A percentile compares a stretch with the other conserved stretches of the same genome.
Conservation (phyloP, 1,140 invertebrate genomes). For the Drosophila teissieri region DNA sequence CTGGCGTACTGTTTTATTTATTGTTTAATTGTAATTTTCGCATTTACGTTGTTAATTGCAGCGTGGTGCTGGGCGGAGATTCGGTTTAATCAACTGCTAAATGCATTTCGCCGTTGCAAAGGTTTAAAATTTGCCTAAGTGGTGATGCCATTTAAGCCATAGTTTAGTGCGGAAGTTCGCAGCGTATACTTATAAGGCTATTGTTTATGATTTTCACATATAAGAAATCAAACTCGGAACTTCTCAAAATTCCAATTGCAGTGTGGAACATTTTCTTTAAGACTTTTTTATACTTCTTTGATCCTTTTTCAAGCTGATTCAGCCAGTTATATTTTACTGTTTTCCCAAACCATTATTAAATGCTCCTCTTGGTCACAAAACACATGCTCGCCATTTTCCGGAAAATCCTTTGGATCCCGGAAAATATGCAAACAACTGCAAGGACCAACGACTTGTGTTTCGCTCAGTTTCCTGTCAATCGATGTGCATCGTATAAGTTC, state of each 20-base stretch:
- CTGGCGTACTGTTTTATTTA: constrained; percentile 48
- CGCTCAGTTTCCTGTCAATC: constrained; percentile 39
- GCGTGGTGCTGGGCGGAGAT: constrained; percentile 2
- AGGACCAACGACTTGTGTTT: constrained; percentile 13
- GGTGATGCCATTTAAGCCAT: background rate
- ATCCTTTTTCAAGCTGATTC: constrained; percentile 33
- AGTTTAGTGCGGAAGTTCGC: background rate
- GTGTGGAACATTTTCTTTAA: background rate
- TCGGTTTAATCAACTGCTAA: constrained; percentile 48
- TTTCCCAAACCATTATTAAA: constrained; percentile 16
- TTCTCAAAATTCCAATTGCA: too few relatives aligned
- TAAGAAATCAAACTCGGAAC: too few relatives aligned
- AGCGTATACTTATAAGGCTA: background rate
- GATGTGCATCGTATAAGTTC: constrained; percentile 47
- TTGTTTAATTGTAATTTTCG: constrained; percentile 52
- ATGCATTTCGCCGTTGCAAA: background rate
- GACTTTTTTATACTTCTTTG: constrained; percentile 1
- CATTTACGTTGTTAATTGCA: constrained; percentile 48
- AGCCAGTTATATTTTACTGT: constrained; percentile 43
- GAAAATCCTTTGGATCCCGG: constrained; percentile 9
- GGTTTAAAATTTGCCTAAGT: constrained; percentile 8
- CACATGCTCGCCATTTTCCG: constrained; percentile 53
- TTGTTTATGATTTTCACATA: background rate
- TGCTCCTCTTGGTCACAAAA: constrained; percentile 29
- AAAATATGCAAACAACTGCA: constrained; percentile 60